Evolutionary conservation across 2,888 invertebrate species (phyloP).

Genomic region (Drosophila kokeensis): DNA sequence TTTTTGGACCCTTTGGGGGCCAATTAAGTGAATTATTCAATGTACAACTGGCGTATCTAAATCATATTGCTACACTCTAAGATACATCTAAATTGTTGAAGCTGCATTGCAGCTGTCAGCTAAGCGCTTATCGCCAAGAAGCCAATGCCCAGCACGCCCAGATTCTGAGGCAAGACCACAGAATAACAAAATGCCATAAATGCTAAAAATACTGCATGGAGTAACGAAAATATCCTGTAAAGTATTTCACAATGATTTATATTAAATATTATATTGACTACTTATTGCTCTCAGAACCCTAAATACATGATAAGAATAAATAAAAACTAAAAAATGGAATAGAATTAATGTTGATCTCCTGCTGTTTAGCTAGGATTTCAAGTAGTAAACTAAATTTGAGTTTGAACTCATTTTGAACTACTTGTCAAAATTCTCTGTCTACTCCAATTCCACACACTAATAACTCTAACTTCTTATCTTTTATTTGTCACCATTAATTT

Average conservation of each 20-base stretch:
- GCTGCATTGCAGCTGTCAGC: conserved; percentile 57
- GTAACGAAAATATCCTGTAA: not conserved
- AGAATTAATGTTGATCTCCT: not conserved
- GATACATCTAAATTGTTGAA: conserved; percentile 37
- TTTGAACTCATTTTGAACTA: not conserved
- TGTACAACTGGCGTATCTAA: conserved; percentile 38
- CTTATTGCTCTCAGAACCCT: not conserved
- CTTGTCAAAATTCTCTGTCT: not conserved
- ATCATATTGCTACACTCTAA: conserved; percentile 47
- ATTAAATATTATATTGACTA: not conserved
- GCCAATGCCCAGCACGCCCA: conserved; percentile 4
- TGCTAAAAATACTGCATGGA: not conserved
- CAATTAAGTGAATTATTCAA: conserved; percentile 76
- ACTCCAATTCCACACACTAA: not conserved
- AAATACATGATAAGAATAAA: not conserved
- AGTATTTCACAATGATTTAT: not conserved
- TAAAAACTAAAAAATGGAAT: not conserved
- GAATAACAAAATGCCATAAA: not conserved
- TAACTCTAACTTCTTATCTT: not conserved
- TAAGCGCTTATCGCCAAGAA: conserved; percentile 16
- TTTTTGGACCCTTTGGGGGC: conserved; percentile 40
- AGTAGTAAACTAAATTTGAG: not conserved
- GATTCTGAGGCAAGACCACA: conserved; percentile 7
- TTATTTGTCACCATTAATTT: not conserved
- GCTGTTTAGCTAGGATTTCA: not conserved